A percentile compares a stretch with the other conserved stretches of the same genome.
Conservation (phyloP, 2,888 invertebrate species). For the Drosophila stalkeri region DNA sequence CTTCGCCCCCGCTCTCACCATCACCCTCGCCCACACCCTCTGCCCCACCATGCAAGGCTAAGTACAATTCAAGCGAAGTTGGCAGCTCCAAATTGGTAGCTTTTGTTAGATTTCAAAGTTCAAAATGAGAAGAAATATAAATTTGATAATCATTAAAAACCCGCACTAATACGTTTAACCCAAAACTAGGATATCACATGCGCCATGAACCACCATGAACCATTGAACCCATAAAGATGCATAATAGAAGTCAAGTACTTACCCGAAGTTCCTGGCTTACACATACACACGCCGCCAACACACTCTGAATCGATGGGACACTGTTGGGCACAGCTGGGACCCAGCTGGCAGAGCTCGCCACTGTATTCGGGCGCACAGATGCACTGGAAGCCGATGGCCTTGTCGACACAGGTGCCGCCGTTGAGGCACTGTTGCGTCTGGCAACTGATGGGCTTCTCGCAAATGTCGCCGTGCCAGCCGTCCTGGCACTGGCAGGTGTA, state of each 20-base stretch:
- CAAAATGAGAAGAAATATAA: background rate
- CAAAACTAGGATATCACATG: conserved; percentile 35
- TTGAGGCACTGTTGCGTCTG: conserved; percentile 90
- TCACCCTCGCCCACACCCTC: background rate
- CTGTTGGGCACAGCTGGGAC: conserved; percentile 82
- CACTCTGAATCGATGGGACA: conserved; percentile 90
- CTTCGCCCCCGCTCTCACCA: background rate
- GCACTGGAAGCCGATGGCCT: conserved; percentile 88
- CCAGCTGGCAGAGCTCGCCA: conserved; percentile 84
- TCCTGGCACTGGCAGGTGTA: conserved; percentile 91
- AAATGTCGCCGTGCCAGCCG: conserved; percentile 93
- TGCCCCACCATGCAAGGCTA: conserved; percentile 11
- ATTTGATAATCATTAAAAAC: conserved; percentile 4
- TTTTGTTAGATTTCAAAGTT: conserved; percentile 41
- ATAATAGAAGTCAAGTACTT: conserved; percentile 46
- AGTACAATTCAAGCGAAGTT: conserved; percentile 46
- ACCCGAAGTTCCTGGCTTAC: conserved; percentile 85
- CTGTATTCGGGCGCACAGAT: conserved; percentile 88
- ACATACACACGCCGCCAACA: conserved; percentile 86
- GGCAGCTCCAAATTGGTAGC: conserved; percentile 68
- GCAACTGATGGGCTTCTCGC: conserved; percentile 89
- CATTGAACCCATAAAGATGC: conserved; percentile 12
- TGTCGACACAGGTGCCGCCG: conserved; percentile 89
- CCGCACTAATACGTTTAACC: background rate
- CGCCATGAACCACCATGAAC: conserved; percentile 49